Base-by-base conservation (phyloP, 2,797 vertebrate species). In the Hyperoplus lanceolatus region DNA sequence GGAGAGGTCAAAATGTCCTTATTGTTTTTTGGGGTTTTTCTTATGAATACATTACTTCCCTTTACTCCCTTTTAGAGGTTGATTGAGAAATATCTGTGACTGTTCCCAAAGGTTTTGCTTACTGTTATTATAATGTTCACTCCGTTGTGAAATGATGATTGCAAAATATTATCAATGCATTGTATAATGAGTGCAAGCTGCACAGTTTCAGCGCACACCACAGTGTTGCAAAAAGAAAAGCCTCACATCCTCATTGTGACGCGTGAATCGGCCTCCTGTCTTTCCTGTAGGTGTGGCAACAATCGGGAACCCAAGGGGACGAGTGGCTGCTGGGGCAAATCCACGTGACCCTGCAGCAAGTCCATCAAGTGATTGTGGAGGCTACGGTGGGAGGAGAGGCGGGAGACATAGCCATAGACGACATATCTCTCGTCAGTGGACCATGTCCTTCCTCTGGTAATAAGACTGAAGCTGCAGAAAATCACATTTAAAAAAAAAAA, bases 211-310 rank as follows among this genome's bases (percentile, higher is more conserved):
- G 45, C 6, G 69, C 45, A 65, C 81, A 78, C 62, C 71, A 14
- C 15, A 3, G 73, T 84, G 82, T 92, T 90, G 91, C 91, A 91
- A 75, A 92, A 89, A 77, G 92, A 89, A 77, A 60, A 45, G 86
- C 72, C 86, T 87, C 90, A 93, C 92, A 93, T 94, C 93, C 92
- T 93, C 88, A 91, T 92, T 93, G 86, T 45, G 62, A 70, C 11
- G 15, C 87, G 76, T 93, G 91, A 94, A 73, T 92, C 91, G 87
- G 69, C 71, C 79, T 85, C 70, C 73, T 58, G 46, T 88, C 87
- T 84, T 93, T 94, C 83, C 90, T 88, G 73, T 86, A 96, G 95
- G 89, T 95, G 76, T 96, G 95, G 95, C 92, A 94, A 87, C 93
- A 91, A 73, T 81, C 76, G 56, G 92, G 93, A 69, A 91, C 91